Base-by-base conservation (phyloP, 2,888 invertebrate species). In the Melinaea marsaeus region DNA sequence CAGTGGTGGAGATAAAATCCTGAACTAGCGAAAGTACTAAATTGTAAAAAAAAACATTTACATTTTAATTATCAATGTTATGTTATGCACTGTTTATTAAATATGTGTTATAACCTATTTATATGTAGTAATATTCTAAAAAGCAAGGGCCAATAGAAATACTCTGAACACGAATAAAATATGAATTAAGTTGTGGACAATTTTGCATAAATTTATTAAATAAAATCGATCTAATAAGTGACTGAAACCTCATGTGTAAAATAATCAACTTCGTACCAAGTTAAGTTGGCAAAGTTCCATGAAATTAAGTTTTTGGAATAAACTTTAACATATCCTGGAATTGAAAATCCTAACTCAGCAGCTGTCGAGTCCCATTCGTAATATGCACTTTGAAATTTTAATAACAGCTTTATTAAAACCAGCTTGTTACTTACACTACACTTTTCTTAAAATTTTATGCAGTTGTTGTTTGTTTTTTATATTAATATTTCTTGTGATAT, bases 321-420 rank as follows among this genome's bases (percentile, higher is more conserved):
- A 62, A 62, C 58, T 62, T 61, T 13, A 51, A 48, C 42, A 54
- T 57, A 54, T 51, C 45, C 61, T 22, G 13, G 54, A 55, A 55
- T 62, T 62, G 62, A 58, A 62, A 58, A 58, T 58, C 57, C 62
- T 55, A 54, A 57, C 58, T 33, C 45, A 62, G 46, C 51, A 51
- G 54, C 57, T 61, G 57, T 42, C 33, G n/a, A 46, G 51, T n/a
- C 56, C 61, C 47, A 46, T 56, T 56, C 22, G 45, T 46, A 55
- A 51, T 51, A 51, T 51, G 51, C 51, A 51, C 9, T 51, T 32
- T 51, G 51, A 51, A 51, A 51, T 51, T 51, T 51, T 51, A 51
- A 51, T 51, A 51, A 51, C 32, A 32, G 51, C 51, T 51, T 51
- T 51, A 51, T 51, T 51, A 51, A 51, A 51, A 32, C 11, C 22